Percentiles rank a stretch among this genome's conserved stretches.
These are phyloP conservation scores for Sula dactylatra DNA, from an alignment of 2,113 vertebrate genomes.

Conservation along the genomic window DNA sequence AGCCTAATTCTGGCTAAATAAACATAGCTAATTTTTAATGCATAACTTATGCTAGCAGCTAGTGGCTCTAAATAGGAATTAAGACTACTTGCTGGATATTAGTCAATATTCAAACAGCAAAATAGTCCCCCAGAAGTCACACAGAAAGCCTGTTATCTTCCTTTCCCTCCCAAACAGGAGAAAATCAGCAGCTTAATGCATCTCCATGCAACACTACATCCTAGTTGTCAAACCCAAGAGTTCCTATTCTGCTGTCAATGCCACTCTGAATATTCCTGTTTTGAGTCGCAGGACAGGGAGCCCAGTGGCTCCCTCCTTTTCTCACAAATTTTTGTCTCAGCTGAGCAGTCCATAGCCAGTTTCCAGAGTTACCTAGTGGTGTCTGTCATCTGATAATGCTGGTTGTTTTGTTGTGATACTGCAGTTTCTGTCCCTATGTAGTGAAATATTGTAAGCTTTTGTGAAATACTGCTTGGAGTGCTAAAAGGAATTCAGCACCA, in stretches of 20 bases:
- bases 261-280: background rate
- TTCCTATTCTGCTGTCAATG: background rate
- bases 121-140: background rate
- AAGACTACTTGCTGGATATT: background rate
- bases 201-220: fast-evolving
- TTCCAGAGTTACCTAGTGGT: background rate
- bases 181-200: background rate
- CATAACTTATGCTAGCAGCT: background rate
- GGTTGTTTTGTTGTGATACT: background rate
- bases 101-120: background rate
- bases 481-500: background rate
- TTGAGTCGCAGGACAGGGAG: background rate
- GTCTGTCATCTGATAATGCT: background rate
- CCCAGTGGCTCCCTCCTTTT: background rate
- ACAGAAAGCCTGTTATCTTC: background rate
- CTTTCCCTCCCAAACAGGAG: background rate
- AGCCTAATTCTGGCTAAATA: background rate
- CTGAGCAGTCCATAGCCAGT: background rate
- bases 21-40: background rate
- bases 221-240: background rate
- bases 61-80: background rate
- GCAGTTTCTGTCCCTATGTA: background rate
- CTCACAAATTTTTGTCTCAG: background rate
- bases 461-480: background rate
- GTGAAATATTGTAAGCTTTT: background rate